Evolutionary conservation across 2,797 vertebrate genomes (phyloP).

Genomic region (Lophotriccus pileatus): DNA sequence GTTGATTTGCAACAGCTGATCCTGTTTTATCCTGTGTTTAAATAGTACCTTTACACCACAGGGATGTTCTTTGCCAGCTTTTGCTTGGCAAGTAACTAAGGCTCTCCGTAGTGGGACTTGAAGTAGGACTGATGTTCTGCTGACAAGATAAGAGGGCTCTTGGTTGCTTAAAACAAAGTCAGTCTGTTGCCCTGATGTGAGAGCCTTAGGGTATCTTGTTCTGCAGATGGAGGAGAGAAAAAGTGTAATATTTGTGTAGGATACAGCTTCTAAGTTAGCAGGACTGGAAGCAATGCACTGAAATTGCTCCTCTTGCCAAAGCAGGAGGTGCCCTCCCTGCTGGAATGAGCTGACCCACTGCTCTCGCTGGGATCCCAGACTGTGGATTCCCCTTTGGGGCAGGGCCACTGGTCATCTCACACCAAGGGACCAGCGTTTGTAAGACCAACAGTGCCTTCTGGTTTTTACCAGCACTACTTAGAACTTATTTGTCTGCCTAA

Average conservation of each 20-base stretch:
- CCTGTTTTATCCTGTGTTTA: not conserved
- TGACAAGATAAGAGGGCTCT: not conserved
- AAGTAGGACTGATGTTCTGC: not conserved
- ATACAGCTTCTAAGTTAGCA: not conserved
- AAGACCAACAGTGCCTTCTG: not conserved
- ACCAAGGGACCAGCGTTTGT: not conserved
- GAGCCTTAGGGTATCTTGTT: not conserved
- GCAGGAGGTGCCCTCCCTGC: not conserved
- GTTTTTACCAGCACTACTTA: not conserved
- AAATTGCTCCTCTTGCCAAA: not conserved
- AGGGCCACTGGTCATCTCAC: not conserved
- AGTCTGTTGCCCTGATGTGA: not conserved
- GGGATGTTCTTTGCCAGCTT: not conserved
- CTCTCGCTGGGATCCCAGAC: not conserved
- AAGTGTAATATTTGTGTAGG: not conserved
- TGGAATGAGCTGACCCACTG: not conserved
- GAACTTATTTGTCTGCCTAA: not conserved
- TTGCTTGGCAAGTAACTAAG: not conserved
- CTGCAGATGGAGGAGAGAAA: not conserved
- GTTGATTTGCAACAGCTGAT: not conserved
- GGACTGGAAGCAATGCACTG: not conserved
- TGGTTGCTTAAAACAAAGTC: not conserved
- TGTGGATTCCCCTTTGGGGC: not conserved
- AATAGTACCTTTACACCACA: not conserved
- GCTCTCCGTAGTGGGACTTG: not conserved